These are phyloP conservation scores for Aphelinus certus DNA, from an alignment of 1,140 invertebrate genomes.

Conservation along the genomic window DNA sequence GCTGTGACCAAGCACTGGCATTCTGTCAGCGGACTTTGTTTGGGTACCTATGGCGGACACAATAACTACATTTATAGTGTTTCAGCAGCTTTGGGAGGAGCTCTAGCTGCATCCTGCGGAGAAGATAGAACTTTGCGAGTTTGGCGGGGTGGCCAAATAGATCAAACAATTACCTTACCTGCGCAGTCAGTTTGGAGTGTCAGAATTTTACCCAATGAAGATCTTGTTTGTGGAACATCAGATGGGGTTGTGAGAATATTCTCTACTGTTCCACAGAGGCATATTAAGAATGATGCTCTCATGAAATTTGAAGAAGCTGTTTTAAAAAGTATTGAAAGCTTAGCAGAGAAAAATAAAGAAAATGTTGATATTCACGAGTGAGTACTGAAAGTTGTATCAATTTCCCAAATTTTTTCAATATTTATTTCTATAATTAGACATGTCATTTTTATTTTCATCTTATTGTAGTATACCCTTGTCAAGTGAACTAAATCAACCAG, in stretches of 20 bases:
- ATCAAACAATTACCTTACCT: constrained; percentile 81
- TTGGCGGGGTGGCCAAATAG: constrained; percentile 77
- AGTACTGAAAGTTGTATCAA: constrained; percentile 48
- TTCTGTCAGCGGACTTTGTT: constrained; percentile 76
- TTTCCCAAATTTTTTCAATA: not conserved
- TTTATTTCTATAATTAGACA: not conserved
- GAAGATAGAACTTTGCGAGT: constrained; percentile 88
- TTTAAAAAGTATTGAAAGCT: constrained; percentile 71
- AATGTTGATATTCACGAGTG: constrained; percentile 80
- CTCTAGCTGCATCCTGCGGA: constrained; percentile 75
- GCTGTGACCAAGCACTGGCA: constrained; percentile 84
- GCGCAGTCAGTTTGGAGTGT: constrained; percentile 92
- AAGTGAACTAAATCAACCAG: constrained; percentile 80
- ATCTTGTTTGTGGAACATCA: constrained; percentile 88
- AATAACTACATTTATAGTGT: constrained; percentile 80
- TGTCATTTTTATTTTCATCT: constrained; percentile 34
- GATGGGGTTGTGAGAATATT: constrained; percentile 90
- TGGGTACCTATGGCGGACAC: constrained; percentile 82
- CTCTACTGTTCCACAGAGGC: constrained; percentile 73
- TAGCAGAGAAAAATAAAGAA: constrained; percentile 66
- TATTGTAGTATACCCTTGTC: constrained; percentile 75
- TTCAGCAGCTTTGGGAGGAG: constrained; percentile 44
- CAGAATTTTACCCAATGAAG: constrained; percentile 80
- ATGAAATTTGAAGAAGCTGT: constrained; percentile 79
- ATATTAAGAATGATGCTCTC: constrained; percentile 72